Percentiles rank a stretch among this genome's conserved stretches.
Conservation (phyloP, 2,888 invertebrate species). For the Caenorhabditis panamensis region DNA sequence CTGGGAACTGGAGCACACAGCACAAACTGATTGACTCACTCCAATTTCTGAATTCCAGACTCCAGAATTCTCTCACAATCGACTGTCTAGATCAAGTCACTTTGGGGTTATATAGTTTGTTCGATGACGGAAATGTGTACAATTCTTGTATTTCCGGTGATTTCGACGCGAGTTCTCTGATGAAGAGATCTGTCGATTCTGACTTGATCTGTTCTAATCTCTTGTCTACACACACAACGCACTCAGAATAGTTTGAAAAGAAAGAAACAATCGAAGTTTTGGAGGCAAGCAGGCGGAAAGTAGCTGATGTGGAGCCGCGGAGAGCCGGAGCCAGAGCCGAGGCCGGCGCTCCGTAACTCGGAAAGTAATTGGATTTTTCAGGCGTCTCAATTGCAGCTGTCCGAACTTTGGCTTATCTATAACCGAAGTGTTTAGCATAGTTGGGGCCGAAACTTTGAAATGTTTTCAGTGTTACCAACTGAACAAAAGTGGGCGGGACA, state of each 20-base stretch:
- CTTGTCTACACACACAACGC: no score
- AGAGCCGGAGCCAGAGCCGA: not conserved
- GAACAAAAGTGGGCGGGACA: conserved; percentile 18
- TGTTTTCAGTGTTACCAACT: not conserved
- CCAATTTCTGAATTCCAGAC: not conserved
- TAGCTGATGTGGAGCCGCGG: not conserved
- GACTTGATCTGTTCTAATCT: no score
- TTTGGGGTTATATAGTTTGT: not conserved
- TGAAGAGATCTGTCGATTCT: no score
- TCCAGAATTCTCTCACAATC: not conserved
- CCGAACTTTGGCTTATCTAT: conserved; percentile 46
- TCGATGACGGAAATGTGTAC: not conserved
- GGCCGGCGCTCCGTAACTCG: conserved; percentile 1
- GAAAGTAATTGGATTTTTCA: conserved; percentile 55
- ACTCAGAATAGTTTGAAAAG: not conserved
- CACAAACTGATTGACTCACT: no score
- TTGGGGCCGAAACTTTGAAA: not conserved
- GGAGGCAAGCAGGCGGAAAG: not conserved
- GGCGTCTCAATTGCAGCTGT: conserved; percentile 51
- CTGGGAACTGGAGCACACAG: not conserved
- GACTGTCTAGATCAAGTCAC: not conserved
- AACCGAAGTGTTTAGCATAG: conserved; percentile 20
- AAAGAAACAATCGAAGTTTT: not conserved
- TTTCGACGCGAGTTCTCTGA: no score
- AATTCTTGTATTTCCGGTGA: not conserved